These are phyloP conservation scores for Diprion similis DNA, from an alignment of 1,140 invertebrate species.

Conservation along the genomic window DNA sequence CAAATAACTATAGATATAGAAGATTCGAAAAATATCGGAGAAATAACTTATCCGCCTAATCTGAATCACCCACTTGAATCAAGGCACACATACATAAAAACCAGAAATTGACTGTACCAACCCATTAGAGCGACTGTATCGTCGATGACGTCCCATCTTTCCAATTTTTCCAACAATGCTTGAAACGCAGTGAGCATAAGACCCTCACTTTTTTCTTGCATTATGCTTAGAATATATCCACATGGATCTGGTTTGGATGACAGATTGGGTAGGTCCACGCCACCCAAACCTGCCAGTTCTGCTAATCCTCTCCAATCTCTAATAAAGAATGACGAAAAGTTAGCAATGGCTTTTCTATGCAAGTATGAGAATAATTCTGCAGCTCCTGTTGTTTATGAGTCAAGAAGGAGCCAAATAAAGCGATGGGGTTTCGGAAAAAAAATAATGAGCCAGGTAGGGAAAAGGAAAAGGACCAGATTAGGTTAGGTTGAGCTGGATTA, in stretches of 20 bases:
- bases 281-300: conserved; percentile 60
- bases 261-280: conserved; percentile 59
- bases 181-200: conserved; percentile 63
- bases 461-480: too few species aligned
- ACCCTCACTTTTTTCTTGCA: conserved; percentile 53
- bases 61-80: conserved; percentile 15
- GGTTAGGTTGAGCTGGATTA: too few species aligned
- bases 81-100: background rate
- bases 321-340: conserved; percentile 27
- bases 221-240: conserved; percentile 59
- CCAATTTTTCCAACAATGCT: conserved; percentile 64
- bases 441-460: too few species aligned
- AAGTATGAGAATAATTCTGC: conserved; percentile 9
- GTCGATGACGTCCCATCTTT: conserved; percentile 72
- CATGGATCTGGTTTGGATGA: conserved; percentile 62
- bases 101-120: conserved; percentile 46
- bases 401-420: background rate
- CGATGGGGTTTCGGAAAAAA: too few species aligned
- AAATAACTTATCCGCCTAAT: conserved; percentile 6
- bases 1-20: too few species aligned
- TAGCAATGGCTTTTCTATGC: background rate
- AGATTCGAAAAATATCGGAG: background rate
- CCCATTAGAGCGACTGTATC: conserved; percentile 66
- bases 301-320: conserved; percentile 76
- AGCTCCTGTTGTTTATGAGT: background rate